Percentiles rank a stretch among this genome's conserved stretches.
Conservation (phyloP, 2,113 vertebrate species). For the Himantopus leucocephalus region DNA sequence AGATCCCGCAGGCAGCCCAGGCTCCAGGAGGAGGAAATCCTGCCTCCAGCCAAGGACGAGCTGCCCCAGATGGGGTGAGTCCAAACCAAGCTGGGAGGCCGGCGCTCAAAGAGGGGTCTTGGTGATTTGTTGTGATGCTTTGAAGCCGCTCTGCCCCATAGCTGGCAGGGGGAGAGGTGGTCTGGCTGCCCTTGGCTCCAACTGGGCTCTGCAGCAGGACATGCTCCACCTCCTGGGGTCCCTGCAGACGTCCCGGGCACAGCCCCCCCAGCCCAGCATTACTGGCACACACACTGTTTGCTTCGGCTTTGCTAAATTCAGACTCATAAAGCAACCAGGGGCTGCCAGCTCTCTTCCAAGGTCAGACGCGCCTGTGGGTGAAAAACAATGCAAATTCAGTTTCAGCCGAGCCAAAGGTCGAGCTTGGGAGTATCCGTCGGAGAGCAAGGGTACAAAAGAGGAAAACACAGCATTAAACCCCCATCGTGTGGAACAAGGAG, state of each 20-base stretch:
- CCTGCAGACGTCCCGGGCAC: not conserved
- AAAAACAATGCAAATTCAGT: not conserved
- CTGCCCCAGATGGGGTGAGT: not conserved
- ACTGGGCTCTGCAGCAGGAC: not conserved
- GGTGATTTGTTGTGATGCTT: not conserved
- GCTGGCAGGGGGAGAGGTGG: too few species aligned
- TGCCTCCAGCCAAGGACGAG: not conserved
- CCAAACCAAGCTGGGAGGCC: not conserved
- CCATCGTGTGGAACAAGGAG: not conserved
- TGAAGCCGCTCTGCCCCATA: accelerated
- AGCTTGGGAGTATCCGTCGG: not conserved
- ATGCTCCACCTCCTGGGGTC: not conserved
- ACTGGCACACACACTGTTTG: not conserved
- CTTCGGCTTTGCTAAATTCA: not conserved
- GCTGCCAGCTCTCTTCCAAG: not conserved
- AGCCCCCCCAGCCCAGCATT: not conserved
- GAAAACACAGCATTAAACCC: not conserved
- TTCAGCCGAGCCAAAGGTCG: not conserved
- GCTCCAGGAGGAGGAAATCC: not conserved
- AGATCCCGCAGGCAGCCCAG: not conserved
- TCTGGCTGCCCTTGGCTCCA: too few species aligned
- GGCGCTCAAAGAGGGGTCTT: too few species aligned
- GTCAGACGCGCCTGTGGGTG: not conserved
- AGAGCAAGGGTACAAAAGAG: not conserved
- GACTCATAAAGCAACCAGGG: not conserved